These are phyloP conservation scores for Pogoniulus pusillus DNA, from an alignment of 2,797 vertebrate species.

Conservation along the genomic window DNA sequence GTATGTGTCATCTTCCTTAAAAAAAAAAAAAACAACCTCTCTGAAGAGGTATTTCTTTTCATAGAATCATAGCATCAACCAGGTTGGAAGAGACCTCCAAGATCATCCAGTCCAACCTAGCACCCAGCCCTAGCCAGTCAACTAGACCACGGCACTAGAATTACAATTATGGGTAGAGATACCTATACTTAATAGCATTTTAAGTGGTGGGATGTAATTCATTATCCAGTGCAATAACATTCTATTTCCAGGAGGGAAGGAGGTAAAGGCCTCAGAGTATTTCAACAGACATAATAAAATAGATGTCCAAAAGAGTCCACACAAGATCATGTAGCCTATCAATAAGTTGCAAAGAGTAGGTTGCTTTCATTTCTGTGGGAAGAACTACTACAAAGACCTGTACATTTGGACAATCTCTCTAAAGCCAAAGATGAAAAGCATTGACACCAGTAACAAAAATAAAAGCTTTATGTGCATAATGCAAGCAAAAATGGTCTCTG, in stretches of 20 bases:
- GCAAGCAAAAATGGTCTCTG: neutral
- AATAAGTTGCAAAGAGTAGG: neutral
- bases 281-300: neutral
- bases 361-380: neutral
- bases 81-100: too few species aligned
- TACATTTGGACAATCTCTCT: neutral
- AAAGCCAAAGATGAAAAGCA: neutral
- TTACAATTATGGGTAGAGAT: neutral
- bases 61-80: too few species aligned
- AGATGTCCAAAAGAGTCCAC: neutral
- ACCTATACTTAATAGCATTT: neutral
- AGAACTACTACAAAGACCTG: neutral
- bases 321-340: neutral
- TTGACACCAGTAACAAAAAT: neutral
- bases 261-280: neutral
- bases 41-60: conserved; percentile 44
- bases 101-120: too few species aligned
- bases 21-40: conserved; percentile 59
- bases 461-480: neutral
- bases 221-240: neutral
- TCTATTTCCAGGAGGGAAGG: neutral
- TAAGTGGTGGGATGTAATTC: neutral
- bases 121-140: too few species aligned
- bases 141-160: too few species aligned
- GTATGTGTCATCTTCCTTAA: conserved; percentile 27